These are phyloP conservation scores for Phataginus tricuspis DNA, from an alignment of 2,797 vertebrate genomes.

Conservation along the genomic window DNA sequence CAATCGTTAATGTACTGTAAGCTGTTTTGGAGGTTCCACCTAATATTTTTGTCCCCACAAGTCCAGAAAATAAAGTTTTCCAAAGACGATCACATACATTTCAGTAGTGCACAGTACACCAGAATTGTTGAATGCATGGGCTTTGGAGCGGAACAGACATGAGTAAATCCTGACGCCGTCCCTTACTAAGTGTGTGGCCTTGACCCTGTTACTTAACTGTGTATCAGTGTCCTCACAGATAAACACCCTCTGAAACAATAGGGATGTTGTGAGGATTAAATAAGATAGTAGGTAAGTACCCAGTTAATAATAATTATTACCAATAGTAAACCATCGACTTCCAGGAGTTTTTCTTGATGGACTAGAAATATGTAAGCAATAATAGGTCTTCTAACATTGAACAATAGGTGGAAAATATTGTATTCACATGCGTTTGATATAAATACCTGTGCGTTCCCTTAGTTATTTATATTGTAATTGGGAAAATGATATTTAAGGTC, in stretches of 20 bases:
- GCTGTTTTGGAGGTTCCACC: background rate
- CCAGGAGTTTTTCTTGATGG: background rate
- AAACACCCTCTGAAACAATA: background rate
- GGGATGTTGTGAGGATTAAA: background rate
- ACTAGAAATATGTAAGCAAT: background rate
- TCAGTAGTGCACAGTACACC: background rate
- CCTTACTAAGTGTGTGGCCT: background rate
- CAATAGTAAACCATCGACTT: background rate
- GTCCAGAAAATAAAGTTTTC: background rate
- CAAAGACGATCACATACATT: background rate
- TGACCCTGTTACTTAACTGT: background rate
- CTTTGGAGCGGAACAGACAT: background rate
- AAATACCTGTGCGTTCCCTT: background rate
- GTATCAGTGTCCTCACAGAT: background rate
- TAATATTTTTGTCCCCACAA: background rate
- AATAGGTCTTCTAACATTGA: background rate
- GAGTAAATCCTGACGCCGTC: background rate
- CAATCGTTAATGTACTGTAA: background rate
- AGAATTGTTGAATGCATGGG: background rate
- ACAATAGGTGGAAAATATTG: background rate
- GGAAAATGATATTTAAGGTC: conserved; percentile 43
- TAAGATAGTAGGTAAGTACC: background rate
- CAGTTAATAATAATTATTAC: background rate
- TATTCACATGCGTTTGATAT: background rate
- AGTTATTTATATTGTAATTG: background rate